A percentile compares a stretch with the other conserved stretches of the same genome.
Evolutionary conservation across 2,888 invertebrate genomes (phyloP).

Genomic region (Protophormia terraenovae): DNA sequence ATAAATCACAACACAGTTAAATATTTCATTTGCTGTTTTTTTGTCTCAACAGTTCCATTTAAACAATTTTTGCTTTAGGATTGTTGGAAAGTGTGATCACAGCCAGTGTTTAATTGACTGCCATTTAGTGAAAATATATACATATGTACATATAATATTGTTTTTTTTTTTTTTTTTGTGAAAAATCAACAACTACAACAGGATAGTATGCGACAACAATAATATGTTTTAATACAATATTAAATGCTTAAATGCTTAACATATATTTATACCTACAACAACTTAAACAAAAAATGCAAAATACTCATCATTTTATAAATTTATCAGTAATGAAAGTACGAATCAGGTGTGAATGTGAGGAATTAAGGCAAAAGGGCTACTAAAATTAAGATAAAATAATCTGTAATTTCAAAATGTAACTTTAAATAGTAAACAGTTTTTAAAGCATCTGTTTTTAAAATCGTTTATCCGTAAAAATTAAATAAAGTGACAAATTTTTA

Average conservation of each 20-base stretch:
- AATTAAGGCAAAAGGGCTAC: not conserved
- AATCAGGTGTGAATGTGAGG: not conserved
- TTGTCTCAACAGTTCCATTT: conserved; percentile 3
- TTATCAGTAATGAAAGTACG: not conserved
- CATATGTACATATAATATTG: too few relatives aligned
- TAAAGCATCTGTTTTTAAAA: too few relatives aligned
- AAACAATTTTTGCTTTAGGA: not conserved
- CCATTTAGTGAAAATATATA: conserved; percentile 43
- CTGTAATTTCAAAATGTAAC: too few relatives aligned
- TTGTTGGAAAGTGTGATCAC: not conserved
- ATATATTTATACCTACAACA: not conserved
- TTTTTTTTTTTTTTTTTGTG: too few relatives aligned
- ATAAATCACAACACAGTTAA: conserved; percentile 70
- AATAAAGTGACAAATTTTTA: too few relatives aligned
- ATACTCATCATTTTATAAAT: conserved; percentile 6
- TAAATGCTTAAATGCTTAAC: conserved; percentile 39
- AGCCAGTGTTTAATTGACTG: conserved; percentile 55
- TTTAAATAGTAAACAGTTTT: too few relatives aligned
- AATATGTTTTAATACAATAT: conserved; percentile 33
- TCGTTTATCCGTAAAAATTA: too few relatives aligned
- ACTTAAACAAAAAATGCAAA: not conserved
- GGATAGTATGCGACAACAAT: not conserved
- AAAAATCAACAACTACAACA: conserved; percentile 15
- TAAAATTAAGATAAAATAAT: not conserved
- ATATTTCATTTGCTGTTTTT: conserved; percentile 51